Percentiles rank a stretch among this genome's conserved stretches.
These are phyloP conservation scores for Mirza zaza DNA, from an alignment of 2,113 vertebrate genomes.

Conservation along the genomic window DNA sequence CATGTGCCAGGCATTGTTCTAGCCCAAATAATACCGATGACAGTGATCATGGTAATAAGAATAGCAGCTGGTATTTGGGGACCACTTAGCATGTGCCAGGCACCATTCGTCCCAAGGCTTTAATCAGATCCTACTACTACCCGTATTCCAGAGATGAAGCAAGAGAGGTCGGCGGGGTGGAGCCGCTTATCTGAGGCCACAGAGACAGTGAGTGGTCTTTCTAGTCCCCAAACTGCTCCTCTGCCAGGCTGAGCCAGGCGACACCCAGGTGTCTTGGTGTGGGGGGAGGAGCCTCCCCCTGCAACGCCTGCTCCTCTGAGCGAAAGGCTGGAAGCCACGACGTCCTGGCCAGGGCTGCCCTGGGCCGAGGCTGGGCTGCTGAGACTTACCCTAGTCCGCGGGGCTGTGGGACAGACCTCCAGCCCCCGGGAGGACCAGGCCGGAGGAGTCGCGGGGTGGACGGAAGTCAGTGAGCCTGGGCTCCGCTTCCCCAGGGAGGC, in stretches of 20 bases:
- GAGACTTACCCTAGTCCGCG: slow-evolving; percentile 54
- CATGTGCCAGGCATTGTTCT: neutral
- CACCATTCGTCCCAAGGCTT: neutral
- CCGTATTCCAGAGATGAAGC: neutral
- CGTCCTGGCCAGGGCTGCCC: neutral
- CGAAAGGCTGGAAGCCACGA: neutral
- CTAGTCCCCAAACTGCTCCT: neutral
- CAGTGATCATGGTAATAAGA: accelerated
- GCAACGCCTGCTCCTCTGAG: neutral
- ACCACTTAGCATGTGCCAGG: neutral
- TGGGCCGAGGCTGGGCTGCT: neutral
- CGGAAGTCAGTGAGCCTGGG: slow-evolving; percentile 50
- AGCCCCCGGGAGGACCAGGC: neutral
- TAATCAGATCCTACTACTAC: neutral
- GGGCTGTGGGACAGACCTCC: neutral
- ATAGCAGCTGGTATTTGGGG: neutral
- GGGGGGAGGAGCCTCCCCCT: neutral
- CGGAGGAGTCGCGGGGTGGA: slow-evolving; percentile 1
- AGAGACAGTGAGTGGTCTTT: neutral
- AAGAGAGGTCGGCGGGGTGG: neutral
- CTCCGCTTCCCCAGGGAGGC: slow-evolving; percentile 54
- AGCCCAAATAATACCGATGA: neutral
- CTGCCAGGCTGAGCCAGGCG: neutral
- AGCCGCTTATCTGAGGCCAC: neutral
- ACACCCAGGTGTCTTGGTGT: neutral